A percentile compares a stretch with the other conserved stretches of the same genome.
phyloP scores from a whole-genome alignment of 1,140 invertebrate genomes.

The Drosophila neocordata region DNA sequence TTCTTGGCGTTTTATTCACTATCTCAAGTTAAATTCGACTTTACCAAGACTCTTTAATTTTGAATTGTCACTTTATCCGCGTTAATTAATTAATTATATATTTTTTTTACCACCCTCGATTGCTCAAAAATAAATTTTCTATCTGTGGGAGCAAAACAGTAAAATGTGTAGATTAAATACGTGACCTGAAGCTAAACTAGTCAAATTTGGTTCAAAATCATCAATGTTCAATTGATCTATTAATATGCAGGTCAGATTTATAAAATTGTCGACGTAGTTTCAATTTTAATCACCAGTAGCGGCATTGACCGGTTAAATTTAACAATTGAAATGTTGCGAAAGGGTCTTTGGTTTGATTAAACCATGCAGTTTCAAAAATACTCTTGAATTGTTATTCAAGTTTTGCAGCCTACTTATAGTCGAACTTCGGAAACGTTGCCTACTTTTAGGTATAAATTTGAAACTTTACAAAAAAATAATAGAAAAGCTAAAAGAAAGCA shows the following conservation, averaged over 20 bases:
- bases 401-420: neutral
- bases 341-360: neutral
- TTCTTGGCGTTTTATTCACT: constrained; percentile 27
- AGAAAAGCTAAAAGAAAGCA: neutral
- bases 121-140: too few relatives aligned
- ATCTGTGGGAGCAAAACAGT: neutral
- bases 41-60: constrained; percentile 19
- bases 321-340: constrained; percentile 38
- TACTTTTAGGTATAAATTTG: constrained; percentile 3
- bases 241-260: constrained; percentile 46
- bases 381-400: neutral
- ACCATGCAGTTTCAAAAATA: neutral
- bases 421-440: neutral
- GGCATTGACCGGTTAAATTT: constrained; percentile 69
- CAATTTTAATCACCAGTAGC: constrained; percentile 2
- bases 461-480: neutral
- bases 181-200: neutral
- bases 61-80: too few relatives aligned
- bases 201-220: constrained; percentile 53
- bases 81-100: too few relatives aligned
- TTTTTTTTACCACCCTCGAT: too few relatives aligned
- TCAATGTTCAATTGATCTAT: constrained; percentile 33
- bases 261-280: constrained; percentile 13
- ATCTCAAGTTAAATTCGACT: constrained; percentile 24
- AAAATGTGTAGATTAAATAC: neutral